phyloP scores from a whole-genome alignment of 2,797 vertebrate genomes.

The Pseudopleuronectes americanus region DNA sequence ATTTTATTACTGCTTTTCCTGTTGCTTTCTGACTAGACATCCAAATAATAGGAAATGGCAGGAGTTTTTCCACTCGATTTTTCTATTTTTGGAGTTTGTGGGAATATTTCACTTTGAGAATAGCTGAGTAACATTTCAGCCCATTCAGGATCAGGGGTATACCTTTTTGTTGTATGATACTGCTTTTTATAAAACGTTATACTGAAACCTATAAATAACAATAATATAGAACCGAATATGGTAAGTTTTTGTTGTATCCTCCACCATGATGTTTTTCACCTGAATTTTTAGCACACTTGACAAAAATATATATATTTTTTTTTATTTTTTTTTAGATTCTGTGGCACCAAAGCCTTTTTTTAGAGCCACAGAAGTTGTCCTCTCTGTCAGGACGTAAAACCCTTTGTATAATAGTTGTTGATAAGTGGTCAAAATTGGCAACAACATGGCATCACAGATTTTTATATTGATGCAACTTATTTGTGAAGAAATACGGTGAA shows the following conservation, averaged over 20 bases:
- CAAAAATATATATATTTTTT: no score
- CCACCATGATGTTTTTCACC: no score
- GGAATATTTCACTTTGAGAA: conserved; percentile 48
- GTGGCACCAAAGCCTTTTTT: no score
- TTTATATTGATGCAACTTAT: background rate
- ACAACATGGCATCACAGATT: background rate
- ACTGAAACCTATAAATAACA: background rate
- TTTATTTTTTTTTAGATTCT: no score
- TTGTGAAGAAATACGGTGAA: background rate
- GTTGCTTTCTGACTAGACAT: conserved; percentile 77
- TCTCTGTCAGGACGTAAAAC: background rate
- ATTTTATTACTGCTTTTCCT: conserved; percentile 78
- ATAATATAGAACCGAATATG: no score
- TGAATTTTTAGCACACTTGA: no score
- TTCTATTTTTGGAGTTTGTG: conserved; percentile 70
- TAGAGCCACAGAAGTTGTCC: no score
- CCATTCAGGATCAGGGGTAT: conserved; percentile 2
- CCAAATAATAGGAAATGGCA: conserved; percentile 75
- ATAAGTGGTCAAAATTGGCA: background rate
- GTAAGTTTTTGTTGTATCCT: no score
- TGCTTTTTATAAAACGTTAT: conserved; percentile 14
- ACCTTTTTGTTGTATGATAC: background rate
- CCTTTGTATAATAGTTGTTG: background rate
- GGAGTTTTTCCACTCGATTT: conserved; percentile 23
- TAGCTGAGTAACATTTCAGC: conserved; percentile 30